Base-by-base conservation (phyloP, 2,113 vertebrate species). In the Lampris incognitus region DNA sequence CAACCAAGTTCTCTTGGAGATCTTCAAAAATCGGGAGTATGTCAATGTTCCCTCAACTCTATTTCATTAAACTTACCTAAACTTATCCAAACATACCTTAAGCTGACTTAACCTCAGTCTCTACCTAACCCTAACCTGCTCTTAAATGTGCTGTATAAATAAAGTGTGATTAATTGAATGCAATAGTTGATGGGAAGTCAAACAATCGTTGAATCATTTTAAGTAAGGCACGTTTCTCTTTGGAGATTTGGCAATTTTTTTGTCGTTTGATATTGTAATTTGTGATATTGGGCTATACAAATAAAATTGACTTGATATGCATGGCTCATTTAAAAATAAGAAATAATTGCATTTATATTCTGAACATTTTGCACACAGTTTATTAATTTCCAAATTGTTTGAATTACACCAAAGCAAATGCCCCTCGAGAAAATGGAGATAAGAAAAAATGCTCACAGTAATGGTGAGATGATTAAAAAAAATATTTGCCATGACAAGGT, bases 351-450 rank as follows among this genome's bases (percentile, higher is more conserved):
- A 24, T 24, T 24, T 24, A 24, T 24, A 24, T 24, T 24, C 24
- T 24, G 24, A 68, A 66, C 62, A 76, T 65, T 59, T 61, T 38
- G 37, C 10, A 71, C 54, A 42, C 51, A 48, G 68, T 55, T 40
- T 61, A 56, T 69, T 72, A 49, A 87, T 71, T 78, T 80, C 60
- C 56, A 77, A 62, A 36, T 49, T 69, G 57, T 69, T 62, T 74
- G 46, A 63, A 39, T 58, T 6, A 46, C 44, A 46, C 44, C 4
- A 46, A 46, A 51, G 65, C 42, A 6, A 24, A 11, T 9, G 24
- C 64, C 74, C 56, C 24, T 57, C n/a, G 54, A 72, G 63, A 72
- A 69, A 72, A 50, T 24, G 24, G 72, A 4, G 40, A 71, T 71
- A 69, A 64, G 5, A 56, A 41, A 70, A 46, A 81, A 39, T 78